Percentiles rank a stretch among this genome's conserved stretches.
Conservation (phyloP, 2,113 vertebrate genomes). For the Spheniscus mendiculus region DNA sequence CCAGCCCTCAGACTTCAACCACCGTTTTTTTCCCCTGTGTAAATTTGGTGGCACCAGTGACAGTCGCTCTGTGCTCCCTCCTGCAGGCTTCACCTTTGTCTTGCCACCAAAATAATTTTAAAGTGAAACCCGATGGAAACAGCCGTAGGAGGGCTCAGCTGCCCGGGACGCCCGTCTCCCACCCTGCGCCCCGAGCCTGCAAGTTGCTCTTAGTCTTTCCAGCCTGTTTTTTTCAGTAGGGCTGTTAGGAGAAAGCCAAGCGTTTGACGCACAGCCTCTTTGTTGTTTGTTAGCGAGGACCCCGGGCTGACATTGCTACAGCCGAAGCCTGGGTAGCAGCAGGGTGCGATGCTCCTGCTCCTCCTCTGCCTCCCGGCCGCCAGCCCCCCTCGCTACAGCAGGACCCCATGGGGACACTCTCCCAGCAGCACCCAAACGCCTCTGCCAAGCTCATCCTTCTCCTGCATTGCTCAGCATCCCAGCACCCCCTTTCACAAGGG, state of each 20-base stretch:
- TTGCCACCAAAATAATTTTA: not conserved
- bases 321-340: not conserved
- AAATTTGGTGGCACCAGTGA: not conserved
- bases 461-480: not conserved
- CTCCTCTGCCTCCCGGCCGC: not conserved
- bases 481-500: not conserved
- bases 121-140: not conserved
- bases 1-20: not conserved
- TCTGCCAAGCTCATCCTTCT: not conserved
- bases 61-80: not conserved
- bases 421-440: not conserved
- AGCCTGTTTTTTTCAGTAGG: not conserved
- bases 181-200: not conserved
- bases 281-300: not conserved
- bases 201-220: not conserved
- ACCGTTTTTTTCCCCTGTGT: not conserved
- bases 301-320: not conserved
- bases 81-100: not conserved
- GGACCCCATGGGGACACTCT: not conserved
- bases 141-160: not conserved
- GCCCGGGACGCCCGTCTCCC: not conserved
- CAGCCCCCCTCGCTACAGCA: not conserved
- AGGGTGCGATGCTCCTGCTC: not conserved
- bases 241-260: not conserved
- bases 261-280: not conserved